Evolutionary conservation across 2,797 vertebrate species (phyloP).

Genomic region (Tadarida brasiliensis): DNA sequence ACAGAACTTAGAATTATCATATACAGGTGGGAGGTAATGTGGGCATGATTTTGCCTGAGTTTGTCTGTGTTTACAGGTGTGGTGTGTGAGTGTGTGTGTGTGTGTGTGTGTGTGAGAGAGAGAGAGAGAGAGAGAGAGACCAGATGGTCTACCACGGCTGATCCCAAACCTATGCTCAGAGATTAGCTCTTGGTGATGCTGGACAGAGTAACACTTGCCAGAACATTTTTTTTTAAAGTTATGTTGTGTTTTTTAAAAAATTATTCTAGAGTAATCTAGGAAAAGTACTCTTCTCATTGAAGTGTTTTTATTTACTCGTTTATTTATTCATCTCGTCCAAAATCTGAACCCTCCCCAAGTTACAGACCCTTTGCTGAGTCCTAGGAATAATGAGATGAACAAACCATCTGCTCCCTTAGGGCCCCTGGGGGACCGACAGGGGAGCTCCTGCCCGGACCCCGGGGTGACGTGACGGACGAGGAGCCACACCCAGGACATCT

Average conservation of each 20-base stretch:
- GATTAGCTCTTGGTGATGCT: not conserved
- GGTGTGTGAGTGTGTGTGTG: not conserved
- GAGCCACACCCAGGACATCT: not conserved
- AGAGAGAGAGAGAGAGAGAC: not conserved
- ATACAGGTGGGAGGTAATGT: not conserved
- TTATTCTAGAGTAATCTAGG: not conserved
- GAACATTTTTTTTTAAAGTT: not conserved
- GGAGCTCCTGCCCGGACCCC: not conserved
- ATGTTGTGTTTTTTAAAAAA: not conserved
- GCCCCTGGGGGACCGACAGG: not conserved
- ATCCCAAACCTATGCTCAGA: not conserved
- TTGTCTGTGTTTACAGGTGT: not conserved
- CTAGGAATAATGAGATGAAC: not conserved
- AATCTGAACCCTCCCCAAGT: not conserved
- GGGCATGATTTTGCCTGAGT: not conserved
- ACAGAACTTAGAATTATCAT: not conserved
- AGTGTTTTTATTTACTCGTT: not conserved
- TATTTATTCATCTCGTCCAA: not conserved
- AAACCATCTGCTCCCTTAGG: no score
- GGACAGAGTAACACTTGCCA: not conserved
- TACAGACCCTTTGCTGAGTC: not conserved
- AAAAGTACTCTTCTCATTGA: not conserved
- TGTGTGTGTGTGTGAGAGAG: not conserved
- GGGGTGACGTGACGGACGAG: accelerated
- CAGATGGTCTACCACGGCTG: not conserved